These are phyloP conservation scores for Drosophila funebris DNA, from an alignment of 1,140 invertebrate species.

Conservation along the genomic window DNA sequence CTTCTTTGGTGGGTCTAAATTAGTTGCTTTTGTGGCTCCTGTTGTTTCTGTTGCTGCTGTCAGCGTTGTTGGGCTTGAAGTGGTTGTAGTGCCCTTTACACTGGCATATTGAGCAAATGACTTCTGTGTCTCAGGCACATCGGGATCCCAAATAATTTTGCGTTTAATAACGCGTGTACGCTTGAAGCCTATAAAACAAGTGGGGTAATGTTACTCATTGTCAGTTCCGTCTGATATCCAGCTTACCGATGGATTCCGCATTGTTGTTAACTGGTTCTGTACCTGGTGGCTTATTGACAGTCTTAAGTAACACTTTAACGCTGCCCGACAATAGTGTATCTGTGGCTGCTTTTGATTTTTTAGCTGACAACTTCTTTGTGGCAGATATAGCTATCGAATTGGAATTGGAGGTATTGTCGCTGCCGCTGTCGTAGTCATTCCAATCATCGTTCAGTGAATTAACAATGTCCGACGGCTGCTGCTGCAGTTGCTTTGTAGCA, in stretches of 20 bases:
- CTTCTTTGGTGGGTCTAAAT: constrained; percentile 24
- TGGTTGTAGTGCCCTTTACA: constrained; percentile 15
- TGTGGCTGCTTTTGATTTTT: constrained; percentile 11
- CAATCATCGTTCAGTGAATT: constrained; percentile 72
- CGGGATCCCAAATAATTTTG: constrained; percentile 89
- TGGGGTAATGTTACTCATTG: background rate
- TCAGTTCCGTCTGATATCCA: background rate
- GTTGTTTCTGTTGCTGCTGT: background rate
- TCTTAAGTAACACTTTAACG: constrained; percentile 48
- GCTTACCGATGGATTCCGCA: constrained; percentile 34
- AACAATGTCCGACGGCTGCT: constrained; percentile 53
- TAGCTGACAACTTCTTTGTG: constrained; percentile 9
- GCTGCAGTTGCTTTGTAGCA: constrained; percentile 22
- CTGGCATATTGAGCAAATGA: constrained; percentile 79
- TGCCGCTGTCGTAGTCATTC: constrained; percentile 71
- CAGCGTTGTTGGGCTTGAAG: constrained; percentile 6
- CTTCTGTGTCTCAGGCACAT: constrained; percentile 85
- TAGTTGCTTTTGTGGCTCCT: background rate
- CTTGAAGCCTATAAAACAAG: constrained; percentile 67
- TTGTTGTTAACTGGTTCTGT: constrained; percentile 1
- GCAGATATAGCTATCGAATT: constrained; percentile 1
- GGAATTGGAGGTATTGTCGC: constrained; percentile 18
- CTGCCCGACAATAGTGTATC: constrained; percentile 13
- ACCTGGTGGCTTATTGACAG: constrained; percentile 11
- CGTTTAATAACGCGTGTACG: constrained; percentile 87